Percentiles rank a stretch among this genome's conserved stretches.
Evolutionary conservation across 2,797 vertebrate genomes (phyloP).

Genomic region (Cirrhinus molitorella): DNA sequence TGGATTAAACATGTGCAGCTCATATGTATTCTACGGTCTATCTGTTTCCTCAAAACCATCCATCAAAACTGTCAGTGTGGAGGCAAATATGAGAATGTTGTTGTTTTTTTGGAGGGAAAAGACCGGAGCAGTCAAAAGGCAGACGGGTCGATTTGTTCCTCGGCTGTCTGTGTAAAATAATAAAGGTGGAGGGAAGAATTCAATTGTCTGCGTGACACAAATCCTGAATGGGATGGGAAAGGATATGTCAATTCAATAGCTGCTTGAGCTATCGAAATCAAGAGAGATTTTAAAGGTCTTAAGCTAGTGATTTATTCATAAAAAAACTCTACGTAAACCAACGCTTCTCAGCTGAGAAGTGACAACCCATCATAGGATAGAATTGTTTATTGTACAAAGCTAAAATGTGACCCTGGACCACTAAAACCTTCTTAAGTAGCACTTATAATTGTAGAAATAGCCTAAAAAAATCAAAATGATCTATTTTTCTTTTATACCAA

Average conservation of each 20-base stretch:
- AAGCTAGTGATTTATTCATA: constrained; percentile 6
- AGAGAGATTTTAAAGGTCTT: neutral
- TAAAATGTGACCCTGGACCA: neutral
- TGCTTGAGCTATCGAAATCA: neutral
- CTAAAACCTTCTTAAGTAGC: no score
- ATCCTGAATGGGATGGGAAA: constrained; percentile 13
- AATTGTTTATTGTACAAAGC: neutral
- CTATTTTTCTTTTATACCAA: no score
- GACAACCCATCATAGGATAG: neutral
- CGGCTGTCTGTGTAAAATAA: constrained; percentile 37
- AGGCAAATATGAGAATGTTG: constrained; percentile 51
- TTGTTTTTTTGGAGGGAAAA: constrained; percentile 48
- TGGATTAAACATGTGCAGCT: constrained; percentile 51
- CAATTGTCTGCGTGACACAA: constrained; percentile 23
- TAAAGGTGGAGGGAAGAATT: constrained; percentile 2
- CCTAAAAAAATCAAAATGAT: no score
- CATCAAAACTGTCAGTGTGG: constrained; percentile 59
- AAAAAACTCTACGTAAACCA: neutral
- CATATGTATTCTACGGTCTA: constrained; percentile 51
- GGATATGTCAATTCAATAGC: neutral
- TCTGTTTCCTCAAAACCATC: constrained; percentile 54
- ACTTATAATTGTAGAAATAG: no score
- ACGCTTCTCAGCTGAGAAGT: neutral
- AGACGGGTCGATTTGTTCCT: constrained; percentile 41
- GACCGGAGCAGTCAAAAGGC: constrained; percentile 27